phyloP scores from a whole-genome alignment of 2,888 invertebrate genomes.

The Idaea biselata region DNA sequence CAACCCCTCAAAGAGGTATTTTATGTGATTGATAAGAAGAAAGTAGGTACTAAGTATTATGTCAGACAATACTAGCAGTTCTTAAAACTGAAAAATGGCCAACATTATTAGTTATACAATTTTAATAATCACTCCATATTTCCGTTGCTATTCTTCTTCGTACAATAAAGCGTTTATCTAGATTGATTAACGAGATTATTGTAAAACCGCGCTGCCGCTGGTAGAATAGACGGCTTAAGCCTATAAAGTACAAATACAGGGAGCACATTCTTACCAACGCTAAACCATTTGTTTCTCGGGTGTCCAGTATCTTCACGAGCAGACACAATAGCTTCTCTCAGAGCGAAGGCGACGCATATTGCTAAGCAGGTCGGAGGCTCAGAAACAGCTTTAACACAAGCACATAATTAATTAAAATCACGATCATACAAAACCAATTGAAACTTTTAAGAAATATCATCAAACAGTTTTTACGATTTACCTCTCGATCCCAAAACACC shows the following conservation, averaged over 20 bases:
- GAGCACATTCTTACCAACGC: constrained; percentile 71
- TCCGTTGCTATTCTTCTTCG: too few species aligned
- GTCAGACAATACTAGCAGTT: too few species aligned
- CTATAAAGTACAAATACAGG: background rate
- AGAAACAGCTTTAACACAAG: constrained; percentile 62
- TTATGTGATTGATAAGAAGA: too few species aligned
- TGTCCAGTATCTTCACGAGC: constrained; percentile 82
- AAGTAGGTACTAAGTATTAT: too few species aligned
- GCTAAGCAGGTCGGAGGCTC: constrained; percentile 76
- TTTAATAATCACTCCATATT: too few species aligned
- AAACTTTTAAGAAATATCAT: background rate
- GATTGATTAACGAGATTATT: too few species aligned
- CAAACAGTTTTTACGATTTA: constrained; percentile 19
- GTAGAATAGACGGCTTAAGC: too few species aligned
- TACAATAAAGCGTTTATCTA: too few species aligned
- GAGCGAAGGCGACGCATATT: constrained; percentile 77
- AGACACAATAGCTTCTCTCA: constrained; percentile 82
- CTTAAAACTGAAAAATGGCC: too few species aligned
- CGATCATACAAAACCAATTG: background rate
- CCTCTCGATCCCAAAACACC: constrained; percentile 54
- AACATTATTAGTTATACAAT: too few species aligned
- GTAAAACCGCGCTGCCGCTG: too few species aligned
- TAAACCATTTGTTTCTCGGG: constrained; percentile 77
- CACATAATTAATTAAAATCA: background rate
- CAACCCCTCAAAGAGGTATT: too few species aligned